Conservation (phyloP, 53 echinoderm and acorn worm species). For the Echinometra lucunter region DNA sequence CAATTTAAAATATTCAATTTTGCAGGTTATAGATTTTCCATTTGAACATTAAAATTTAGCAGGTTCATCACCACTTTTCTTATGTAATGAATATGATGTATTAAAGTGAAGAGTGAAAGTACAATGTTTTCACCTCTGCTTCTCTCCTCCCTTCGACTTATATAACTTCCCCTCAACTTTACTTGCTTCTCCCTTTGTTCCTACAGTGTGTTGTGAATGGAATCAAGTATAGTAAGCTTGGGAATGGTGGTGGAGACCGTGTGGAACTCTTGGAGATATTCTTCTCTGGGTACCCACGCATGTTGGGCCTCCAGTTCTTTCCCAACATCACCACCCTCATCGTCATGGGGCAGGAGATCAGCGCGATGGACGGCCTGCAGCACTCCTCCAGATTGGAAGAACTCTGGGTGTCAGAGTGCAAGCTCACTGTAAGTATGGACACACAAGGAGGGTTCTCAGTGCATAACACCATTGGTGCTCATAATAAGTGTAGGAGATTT, state of each 20-base stretch:
- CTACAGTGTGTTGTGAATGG: constrained; percentile 92
- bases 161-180: too few species aligned
- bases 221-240: constrained; percentile 81
- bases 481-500: too few species aligned
- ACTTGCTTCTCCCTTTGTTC: background rate
- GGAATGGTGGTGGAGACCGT: constrained; percentile 76
- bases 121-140: too few species aligned
- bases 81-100: too few species aligned
- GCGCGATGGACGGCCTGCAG: constrained; percentile 77
- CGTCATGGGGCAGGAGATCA: constrained; percentile 91
- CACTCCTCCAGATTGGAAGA: constrained; percentile 81
- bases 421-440: constrained; percentile 80
- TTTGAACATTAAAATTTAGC: too few species aligned
- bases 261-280: constrained; percentile 89
- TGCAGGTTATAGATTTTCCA: too few species aligned
- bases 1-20: too few species aligned
- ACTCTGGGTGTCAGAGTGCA: constrained; percentile 96
- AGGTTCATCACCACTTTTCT: too few species aligned
- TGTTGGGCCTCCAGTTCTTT: constrained; percentile 86
- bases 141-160: too few species aligned
- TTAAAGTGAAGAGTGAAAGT: too few species aligned
- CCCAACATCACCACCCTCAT: constrained; percentile 83
- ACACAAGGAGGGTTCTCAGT: too few species aligned
- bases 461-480: too few species aligned
- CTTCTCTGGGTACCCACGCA: constrained; percentile 90